phyloP scores from a whole-genome alignment of 2,113 vertebrate species.

The Perca flavescens region DNA sequence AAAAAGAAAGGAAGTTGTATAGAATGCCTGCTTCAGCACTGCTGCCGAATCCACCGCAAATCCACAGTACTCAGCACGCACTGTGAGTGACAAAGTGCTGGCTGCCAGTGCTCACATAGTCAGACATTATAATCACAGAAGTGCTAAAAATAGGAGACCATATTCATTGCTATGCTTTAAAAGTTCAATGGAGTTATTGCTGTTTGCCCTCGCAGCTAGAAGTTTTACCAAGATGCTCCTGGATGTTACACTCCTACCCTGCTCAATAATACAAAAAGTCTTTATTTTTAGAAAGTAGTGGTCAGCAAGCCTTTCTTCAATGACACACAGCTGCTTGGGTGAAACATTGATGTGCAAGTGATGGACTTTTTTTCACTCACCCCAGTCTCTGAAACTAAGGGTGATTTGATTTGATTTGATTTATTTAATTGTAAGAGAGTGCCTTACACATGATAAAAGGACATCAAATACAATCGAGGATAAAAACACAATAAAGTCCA shows the following conservation, averaged over 20 bases:
- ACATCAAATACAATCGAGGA: too few species aligned
- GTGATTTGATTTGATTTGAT: too few species aligned
- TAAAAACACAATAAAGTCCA: too few species aligned
- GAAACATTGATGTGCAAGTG: neutral
- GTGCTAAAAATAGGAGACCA: constrained; percentile 73
- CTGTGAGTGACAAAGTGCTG: constrained; percentile 69
- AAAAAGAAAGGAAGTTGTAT: constrained; percentile 43
- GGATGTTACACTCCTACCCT: constrained; percentile 4
- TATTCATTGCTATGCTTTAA: constrained; percentile 66
- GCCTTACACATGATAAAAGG: too few species aligned
- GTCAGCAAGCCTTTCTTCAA: constrained; percentile 28
- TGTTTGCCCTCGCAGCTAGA: constrained; percentile 12
- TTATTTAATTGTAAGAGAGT: too few species aligned
- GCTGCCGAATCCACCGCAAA: constrained; percentile 51
- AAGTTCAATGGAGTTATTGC: constrained; percentile 58
- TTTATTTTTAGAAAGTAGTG: constrained; percentile 66
- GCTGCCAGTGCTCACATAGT: constrained; percentile 67
- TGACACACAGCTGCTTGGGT: constrained; percentile 25
- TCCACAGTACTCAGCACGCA: constrained; percentile 41
- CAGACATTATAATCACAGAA: constrained; percentile 77
- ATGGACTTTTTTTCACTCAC: neutral
- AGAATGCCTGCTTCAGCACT: constrained; percentile 44
- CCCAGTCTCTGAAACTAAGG: neutral
- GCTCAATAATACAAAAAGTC: constrained; percentile 62
- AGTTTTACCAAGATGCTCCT: constrained; percentile 42